Base-by-base conservation (phyloP, 2,888 invertebrate species). In the Meloe dianella region DNA sequence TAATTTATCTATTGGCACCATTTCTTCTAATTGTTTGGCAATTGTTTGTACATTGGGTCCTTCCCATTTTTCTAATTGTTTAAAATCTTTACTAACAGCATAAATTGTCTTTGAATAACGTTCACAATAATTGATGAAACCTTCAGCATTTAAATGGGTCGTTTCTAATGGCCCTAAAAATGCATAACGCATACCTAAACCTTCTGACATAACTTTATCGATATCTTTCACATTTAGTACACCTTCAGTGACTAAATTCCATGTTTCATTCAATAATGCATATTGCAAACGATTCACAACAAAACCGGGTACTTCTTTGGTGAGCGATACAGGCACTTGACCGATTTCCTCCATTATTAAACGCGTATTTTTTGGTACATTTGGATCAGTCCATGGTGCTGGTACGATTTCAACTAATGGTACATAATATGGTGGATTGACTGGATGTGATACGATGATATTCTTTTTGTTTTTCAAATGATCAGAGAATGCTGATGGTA, bases 391-490 rank as follows among this genome's bases (percentile, higher is more conserved):
- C 95, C 96, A 97, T 5, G 96, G 94, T 0, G 97, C 94, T 0
- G 97, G 97, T 0, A 97, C 94, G 14, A 98, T 87, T 85, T 98
- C 98, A 0, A 97, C 95, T 57, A 98, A 85, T 0, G 97, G 96
- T 27, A 97, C 95, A 81, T 96, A 97, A 83, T 97, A 97, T 0
- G 98, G 98, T 6, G 98, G 98, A 83, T 98, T 98, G 2, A 97
- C 95, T 83, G 97, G 98, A 85, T 98, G 97, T 0, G 94, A 93
- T 14, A 97, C 94, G 60, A 95, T 87, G 32, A 92, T 87, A 85
- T 93, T 87, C 70, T 82, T 83, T 68, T 86, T 86, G 80, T 97
- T 92, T 75, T 89, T 90, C 67, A 98, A 83, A 51, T 90, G 88
- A 69, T 92, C 92, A 24, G 94, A 93, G 78, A 98, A 93, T 58